A percentile compares a stretch with the other conserved stretches of the same genome.
These are phyloP conservation scores for Schizopygopsis malacanthus DNA, from an alignment of 2,797 vertebrate genomes.

Conservation along the genomic window DNA sequence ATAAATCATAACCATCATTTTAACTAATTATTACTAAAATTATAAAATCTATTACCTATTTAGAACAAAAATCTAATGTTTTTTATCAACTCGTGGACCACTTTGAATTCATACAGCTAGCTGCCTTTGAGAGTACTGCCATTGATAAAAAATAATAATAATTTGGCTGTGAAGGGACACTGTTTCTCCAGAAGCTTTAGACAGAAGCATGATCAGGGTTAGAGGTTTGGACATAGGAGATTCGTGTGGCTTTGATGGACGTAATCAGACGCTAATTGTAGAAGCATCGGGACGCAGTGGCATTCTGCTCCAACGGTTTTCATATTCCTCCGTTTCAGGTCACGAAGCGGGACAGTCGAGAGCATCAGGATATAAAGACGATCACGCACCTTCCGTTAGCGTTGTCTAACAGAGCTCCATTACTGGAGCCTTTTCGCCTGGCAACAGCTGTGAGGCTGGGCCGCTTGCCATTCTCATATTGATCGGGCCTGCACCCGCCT, in stretches of 20 bases:
- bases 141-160: background rate
- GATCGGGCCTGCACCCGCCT: slow-evolving; percentile 75
- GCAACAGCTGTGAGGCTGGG: slow-evolving; percentile 71
- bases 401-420: slow-evolving; percentile 59
- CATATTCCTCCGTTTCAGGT: slow-evolving; percentile 46
- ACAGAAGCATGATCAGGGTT: slow-evolving; percentile 16
- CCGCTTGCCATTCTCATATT: slow-evolving; percentile 71
- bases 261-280: background rate
- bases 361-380: slow-evolving; percentile 55
- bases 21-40: background rate
- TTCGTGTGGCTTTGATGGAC: slow-evolving; percentile 4
- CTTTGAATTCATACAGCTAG: background rate
- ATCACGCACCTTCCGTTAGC: slow-evolving; percentile 43
- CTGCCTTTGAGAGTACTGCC: background rate
- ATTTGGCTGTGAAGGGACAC: background rate
- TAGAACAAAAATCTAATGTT: too few relatives aligned
- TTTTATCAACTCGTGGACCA: background rate
- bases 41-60: too few relatives aligned
- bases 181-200: slow-evolving; percentile 38
- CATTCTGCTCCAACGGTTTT: slow-evolving; percentile 29
- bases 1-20: background rate
- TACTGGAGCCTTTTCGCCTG: slow-evolving; percentile 64
- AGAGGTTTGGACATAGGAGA: slow-evolving; percentile 17
- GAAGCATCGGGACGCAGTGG: background rate
- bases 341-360: slow-evolving; percentile 31